These are phyloP conservation scores for Clepsis dumicolana DNA, from an alignment of 2,888 invertebrate genomes.

Conservation along the genomic window DNA sequence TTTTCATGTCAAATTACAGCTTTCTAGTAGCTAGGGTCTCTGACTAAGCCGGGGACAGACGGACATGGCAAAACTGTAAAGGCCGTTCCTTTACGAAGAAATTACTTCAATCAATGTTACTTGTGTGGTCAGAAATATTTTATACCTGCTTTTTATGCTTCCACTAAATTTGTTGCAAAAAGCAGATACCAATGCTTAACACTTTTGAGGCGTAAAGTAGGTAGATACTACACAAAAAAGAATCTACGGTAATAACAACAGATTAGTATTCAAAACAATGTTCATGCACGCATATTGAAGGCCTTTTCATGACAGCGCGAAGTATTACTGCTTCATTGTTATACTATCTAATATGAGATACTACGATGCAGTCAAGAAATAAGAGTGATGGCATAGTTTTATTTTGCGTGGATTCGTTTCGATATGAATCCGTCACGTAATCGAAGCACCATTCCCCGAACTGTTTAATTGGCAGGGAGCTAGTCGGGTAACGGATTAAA, in stretches of 20 bases:
- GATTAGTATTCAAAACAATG: constrained; percentile 17
- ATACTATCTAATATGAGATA: constrained; percentile 27
- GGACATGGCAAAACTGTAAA: too few species aligned
- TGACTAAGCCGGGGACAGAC: too few species aligned
- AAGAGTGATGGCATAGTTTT: constrained; percentile 14
- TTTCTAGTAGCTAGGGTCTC: too few species aligned
- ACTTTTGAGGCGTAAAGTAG: constrained; percentile 6
- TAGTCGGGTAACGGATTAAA: constrained; percentile 28
- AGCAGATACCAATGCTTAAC: constrained; percentile 12
- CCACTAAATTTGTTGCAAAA: constrained; percentile 16
- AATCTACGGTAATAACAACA: background rate
- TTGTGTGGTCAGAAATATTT: constrained; percentile 19
- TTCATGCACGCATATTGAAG: constrained; percentile 3
- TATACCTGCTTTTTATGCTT: constrained; percentile 7
- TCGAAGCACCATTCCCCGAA: constrained; percentile 21
- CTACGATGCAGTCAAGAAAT: constrained; percentile 27
- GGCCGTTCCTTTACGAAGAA: too few species aligned
- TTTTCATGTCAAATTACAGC: too few species aligned
- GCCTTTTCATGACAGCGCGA: background rate
- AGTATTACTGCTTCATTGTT: background rate
- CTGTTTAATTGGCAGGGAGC: constrained; percentile 19
- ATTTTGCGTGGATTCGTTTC: constrained; percentile 7
- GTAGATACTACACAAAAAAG: background rate
- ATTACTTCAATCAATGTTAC: constrained; percentile 6
- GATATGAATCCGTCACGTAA: constrained; percentile 5